Percentiles rank a stretch among this genome's conserved stretches.
These are phyloP conservation scores for Eulemur rubriventer DNA, from an alignment of 2,797 vertebrate species.

Conservation along the genomic window DNA sequence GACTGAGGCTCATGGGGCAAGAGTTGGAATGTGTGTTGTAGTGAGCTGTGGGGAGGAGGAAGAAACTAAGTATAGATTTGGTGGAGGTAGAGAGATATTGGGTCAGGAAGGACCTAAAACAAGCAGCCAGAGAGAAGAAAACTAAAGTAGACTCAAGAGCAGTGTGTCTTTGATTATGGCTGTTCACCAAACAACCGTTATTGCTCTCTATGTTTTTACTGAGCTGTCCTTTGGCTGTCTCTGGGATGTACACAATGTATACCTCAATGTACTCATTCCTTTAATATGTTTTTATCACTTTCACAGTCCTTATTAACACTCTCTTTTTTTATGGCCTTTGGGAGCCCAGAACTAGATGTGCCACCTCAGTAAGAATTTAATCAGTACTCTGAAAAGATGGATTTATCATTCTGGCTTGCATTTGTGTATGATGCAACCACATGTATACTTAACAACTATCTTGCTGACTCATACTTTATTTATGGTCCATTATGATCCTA, in stretches of 20 bases:
- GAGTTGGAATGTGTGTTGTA: background rate
- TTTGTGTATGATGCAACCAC: background rate
- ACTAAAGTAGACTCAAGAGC: background rate
- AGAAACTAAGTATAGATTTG: constrained; percentile 21
- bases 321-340: constrained; percentile 24
- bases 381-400: background rate
- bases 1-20: background rate
- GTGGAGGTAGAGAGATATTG: background rate
- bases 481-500: constrained; percentile 36
- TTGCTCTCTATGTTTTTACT: background rate
- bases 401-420: constrained; percentile 38
- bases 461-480: constrained; percentile 35
- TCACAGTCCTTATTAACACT: background rate
- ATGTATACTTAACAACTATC: background rate
- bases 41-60: background rate
- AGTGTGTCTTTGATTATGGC: background rate
- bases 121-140: background rate
- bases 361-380: constrained; percentile 14
- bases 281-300: constrained; percentile 26
- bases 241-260: background rate
- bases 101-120: background rate
- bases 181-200: background rate
- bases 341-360: background rate
- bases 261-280: background rate
- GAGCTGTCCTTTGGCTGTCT: background rate